Conservation (phyloP, 2,888 invertebrate genomes). For the Erebia palarica region DNA sequence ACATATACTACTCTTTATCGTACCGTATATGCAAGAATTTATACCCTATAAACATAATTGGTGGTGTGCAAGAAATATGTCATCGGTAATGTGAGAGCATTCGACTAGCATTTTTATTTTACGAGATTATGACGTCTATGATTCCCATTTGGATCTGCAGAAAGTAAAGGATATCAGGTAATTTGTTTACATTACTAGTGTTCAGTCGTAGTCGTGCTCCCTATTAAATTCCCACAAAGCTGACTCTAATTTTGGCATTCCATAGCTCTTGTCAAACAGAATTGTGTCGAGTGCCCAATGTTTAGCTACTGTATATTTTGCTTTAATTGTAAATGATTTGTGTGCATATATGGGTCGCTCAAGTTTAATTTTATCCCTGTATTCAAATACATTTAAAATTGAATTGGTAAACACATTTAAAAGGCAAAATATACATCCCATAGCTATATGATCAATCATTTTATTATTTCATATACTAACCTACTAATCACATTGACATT, state of each 20-base stretch:
- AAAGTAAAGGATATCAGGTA: conserved; percentile 67
- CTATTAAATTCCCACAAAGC: conserved; percentile 56
- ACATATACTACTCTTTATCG: conserved; percentile 50
- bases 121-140: conserved; percentile 70
- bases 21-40: conserved; percentile 51
- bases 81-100: conserved; percentile 82
- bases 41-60: conserved; percentile 52
- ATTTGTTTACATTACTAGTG: conserved; percentile 45
- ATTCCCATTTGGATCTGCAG: conserved; percentile 60
- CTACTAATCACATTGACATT: neutral
- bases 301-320: conserved; percentile 37
- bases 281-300: conserved; percentile 52
- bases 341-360: neutral
- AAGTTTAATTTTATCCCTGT: neutral
- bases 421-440: neutral
- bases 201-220: conserved; percentile 37
- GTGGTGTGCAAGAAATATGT: conserved; percentile 72
- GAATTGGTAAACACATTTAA: neutral
- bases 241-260: conserved; percentile 80
- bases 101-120: conserved; percentile 71
- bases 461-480: neutral
- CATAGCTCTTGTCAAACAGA: conserved; percentile 70
- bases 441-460: neutral
- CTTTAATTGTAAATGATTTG: conserved; percentile 34
- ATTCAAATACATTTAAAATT: neutral